These are phyloP conservation scores for Diloba caeruleocephala DNA, from an alignment of 2,888 invertebrate genomes.

Conservation along the genomic window DNA sequence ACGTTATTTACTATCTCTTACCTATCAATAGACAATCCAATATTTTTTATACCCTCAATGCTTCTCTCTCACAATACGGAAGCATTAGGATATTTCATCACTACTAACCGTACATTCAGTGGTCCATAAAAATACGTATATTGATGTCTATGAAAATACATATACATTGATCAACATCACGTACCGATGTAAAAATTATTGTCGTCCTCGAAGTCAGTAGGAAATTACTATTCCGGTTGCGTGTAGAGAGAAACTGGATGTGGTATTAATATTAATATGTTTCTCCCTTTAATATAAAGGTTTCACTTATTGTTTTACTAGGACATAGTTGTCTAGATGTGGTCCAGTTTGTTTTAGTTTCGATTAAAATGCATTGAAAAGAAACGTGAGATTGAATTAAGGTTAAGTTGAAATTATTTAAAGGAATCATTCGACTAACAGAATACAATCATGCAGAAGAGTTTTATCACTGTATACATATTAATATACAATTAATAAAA, in stretches of 20 bases:
- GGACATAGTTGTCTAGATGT: slow-evolving; percentile 23
- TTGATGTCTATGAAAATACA: slow-evolving; percentile 30
- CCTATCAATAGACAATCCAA: slow-evolving; percentile 7
- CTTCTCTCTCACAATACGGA: slow-evolving; percentile 29
- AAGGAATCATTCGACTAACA: too few species aligned
- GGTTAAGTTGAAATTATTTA: too few species aligned
- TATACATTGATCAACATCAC: slow-evolving; percentile 42
- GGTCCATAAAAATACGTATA: slow-evolving; percentile 48
- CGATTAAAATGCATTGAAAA: not conserved
- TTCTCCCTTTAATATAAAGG: slow-evolving; percentile 58
- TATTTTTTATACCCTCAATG: slow-evolving; percentile 17
- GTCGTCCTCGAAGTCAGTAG: slow-evolving; percentile 70
- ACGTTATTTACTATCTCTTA: not conserved
- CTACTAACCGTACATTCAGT: slow-evolving; percentile 32
- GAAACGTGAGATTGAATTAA: not conserved
- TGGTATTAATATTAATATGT: slow-evolving; percentile 64
- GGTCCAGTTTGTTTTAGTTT: slow-evolving; percentile 1
- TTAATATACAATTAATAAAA: too few species aligned
- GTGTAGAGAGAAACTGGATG: slow-evolving; percentile 59
- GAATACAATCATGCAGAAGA: too few species aligned
- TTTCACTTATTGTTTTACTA: slow-evolving; percentile 56
- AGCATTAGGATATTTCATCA: slow-evolving; percentile 36
- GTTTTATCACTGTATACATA: too few species aligned
- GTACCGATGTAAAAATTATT: slow-evolving; percentile 69
- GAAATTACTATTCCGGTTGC: slow-evolving; percentile 78